Evolutionary conservation across 2,888 invertebrate species (phyloP).

Genomic region (Hyalella azteca): DNA sequence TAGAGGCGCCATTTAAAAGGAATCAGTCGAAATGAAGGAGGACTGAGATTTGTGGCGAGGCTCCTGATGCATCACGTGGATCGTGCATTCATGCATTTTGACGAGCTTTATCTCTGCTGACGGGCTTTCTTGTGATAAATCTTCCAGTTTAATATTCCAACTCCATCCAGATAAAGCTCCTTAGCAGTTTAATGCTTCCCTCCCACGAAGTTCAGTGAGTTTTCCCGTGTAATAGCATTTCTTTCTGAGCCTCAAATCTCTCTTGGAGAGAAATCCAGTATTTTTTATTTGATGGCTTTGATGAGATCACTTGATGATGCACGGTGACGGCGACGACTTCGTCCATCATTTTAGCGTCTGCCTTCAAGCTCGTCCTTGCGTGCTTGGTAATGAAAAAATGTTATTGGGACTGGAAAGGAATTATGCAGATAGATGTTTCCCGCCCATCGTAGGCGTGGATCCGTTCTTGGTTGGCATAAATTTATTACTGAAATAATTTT

Average conservation of each 20-base stretch:
- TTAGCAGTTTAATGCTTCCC: conserved; percentile 27
- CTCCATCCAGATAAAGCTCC: conserved; percentile 29
- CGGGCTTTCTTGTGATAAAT: conserved; percentile 11
- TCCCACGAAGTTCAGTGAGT: conserved; percentile 15
- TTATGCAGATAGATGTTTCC: too few relatives aligned
- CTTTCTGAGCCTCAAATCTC: conserved; percentile 27
- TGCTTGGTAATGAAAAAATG: too few relatives aligned
- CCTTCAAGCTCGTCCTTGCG: too few relatives aligned
- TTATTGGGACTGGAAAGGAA: too few relatives aligned
- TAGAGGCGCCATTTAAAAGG: neutral
- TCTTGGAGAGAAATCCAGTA: conserved; percentile 18
- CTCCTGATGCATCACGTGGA: neutral
- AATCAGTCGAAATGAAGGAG: neutral
- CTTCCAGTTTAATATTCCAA: conserved; percentile 26
- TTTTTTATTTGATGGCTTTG: too few relatives aligned
- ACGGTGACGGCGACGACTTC: too few relatives aligned
- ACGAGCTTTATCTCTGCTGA: conserved; percentile 18
- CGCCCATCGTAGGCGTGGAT: too few relatives aligned
- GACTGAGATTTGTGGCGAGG: neutral
- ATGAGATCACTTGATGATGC: too few relatives aligned
- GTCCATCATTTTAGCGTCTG: too few relatives aligned
- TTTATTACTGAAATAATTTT: too few relatives aligned
- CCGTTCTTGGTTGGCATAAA: too few relatives aligned
- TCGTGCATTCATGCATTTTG: conserved; percentile 31
- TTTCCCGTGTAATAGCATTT: conserved; percentile 33